These are phyloP conservation scores for Busseola fusca DNA, from an alignment of 2,888 invertebrate genomes.

Conservation along the genomic window DNA sequence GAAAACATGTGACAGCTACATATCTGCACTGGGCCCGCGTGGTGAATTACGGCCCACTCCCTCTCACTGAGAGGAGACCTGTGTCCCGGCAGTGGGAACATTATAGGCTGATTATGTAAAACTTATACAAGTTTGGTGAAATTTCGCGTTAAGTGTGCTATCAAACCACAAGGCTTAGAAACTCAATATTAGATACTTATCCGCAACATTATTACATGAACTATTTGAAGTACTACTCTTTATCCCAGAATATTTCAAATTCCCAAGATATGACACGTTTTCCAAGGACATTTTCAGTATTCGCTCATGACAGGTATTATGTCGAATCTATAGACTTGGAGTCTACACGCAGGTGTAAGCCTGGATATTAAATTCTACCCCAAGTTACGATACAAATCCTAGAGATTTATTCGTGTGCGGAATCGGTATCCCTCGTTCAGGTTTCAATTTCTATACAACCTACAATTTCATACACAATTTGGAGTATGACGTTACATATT, in stretches of 20 bases:
- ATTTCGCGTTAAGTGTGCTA: no score
- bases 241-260: slow-evolving; percentile 40
- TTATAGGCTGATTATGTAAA: no score
- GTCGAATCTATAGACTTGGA: slow-evolving; percentile 28
- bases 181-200: slow-evolving; percentile 40
- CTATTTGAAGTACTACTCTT: slow-evolving; percentile 16
- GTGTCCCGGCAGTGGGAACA: no score
- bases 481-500: background rate
- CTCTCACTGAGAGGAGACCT: no score
- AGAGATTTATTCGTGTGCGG: slow-evolving; percentile 46
- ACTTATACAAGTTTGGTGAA: no score
- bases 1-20: no score
- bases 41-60: no score
- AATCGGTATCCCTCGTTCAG: slow-evolving; percentile 31
- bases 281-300: slow-evolving; percentile 13
- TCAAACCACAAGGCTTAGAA: background rate
- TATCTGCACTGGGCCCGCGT: no score
- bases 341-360: slow-evolving; percentile 32
- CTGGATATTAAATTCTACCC: slow-evolving; percentile 50
- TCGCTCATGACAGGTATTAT: slow-evolving; percentile 35
- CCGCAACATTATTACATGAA: slow-evolving; percentile 18
- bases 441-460: slow-evolving; percentile 23
- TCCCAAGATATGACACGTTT: slow-evolving; percentile 21
- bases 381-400: slow-evolving; percentile 44
- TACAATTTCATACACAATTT: background rate